These are phyloP conservation scores for Drosophila grimshawi DNA, from an alignment of 1,140 invertebrate species.

Conservation along the genomic window DNA sequence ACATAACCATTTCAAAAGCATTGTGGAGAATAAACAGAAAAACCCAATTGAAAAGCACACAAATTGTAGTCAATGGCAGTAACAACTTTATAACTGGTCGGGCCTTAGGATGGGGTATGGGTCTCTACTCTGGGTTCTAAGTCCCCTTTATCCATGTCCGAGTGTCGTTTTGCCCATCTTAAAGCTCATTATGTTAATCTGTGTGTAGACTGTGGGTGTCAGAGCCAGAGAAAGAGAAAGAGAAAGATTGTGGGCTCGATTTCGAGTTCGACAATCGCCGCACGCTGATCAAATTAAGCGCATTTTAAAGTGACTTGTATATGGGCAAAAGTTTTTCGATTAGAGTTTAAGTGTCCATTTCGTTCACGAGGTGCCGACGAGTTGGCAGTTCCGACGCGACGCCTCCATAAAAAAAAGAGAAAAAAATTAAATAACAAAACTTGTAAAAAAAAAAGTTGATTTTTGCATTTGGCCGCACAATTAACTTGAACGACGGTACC, in stretches of 20 bases:
- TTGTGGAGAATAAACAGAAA: constrained; percentile 48
- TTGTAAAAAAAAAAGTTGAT: constrained; percentile 73
- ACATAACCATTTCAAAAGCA: constrained; percentile 37
- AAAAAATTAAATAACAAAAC: constrained; percentile 30
- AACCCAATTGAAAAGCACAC: constrained; percentile 41
- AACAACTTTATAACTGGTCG: constrained; percentile 73
- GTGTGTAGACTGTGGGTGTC: constrained; percentile 10
- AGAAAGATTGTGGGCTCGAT: background rate
- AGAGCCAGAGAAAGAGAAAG: constrained; percentile 1
- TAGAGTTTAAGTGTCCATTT: constrained; percentile 82
- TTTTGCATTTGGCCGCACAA: constrained; percentile 82
- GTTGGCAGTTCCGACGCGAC: constrained; percentile 13
- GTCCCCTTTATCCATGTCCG: constrained; percentile 16
- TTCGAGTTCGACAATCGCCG: constrained; percentile 68
- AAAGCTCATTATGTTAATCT: constrained; percentile 79
- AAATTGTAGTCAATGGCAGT: constrained; percentile 73
- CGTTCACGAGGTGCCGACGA: constrained; percentile 77
- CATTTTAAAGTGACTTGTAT: constrained; percentile 83
- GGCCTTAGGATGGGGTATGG: constrained; percentile 19
- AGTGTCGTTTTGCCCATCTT: constrained; percentile 36
- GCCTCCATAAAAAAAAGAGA: constrained; percentile 10
- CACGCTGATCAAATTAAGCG: constrained; percentile 82
- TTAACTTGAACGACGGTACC: constrained; percentile 75
- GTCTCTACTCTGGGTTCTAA: constrained; percentile 9
- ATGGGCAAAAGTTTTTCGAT: constrained; percentile 82